Evolutionary conservation across 2,113 vertebrate genomes (phyloP), one percentile per base, ranked within the genome.

Genomic region (Dicerorhinus sumatrensis): DNA sequence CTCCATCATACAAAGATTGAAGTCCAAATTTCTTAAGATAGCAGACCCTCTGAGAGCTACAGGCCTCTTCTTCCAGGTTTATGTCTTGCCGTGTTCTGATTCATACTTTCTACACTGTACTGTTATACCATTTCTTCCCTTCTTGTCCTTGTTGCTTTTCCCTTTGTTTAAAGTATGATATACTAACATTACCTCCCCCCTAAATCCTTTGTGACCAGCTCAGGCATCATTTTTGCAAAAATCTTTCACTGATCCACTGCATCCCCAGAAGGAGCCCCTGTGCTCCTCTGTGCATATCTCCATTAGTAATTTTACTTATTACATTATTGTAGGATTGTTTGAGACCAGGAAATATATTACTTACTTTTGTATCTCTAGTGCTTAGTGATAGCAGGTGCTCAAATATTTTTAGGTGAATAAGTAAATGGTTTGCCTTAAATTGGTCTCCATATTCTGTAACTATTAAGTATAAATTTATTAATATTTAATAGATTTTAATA

Each of bases 351-450:
- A 94, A n/a, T 77, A 63, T 12, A 18, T 84, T 83, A 69, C 3
- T 87, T 25, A 39, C 4, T 87, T 92, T 91, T 81, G 13, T 93
- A 82, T 93, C 56, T 31, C 42, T 84, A 60, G 5, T 79, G 27
- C 81, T 27, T 70, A 67, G 63, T 88, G 27, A 73, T 82, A 85
- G 21, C 80, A 96, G 9, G 12, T 27, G 92, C 46, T 97, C 72
- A 94, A 31, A 94, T 77, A 62, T 69, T 91, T 97, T 95, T 87
- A 75, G 18, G 11, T 90, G 54, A 95, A 31, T 83, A 86, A 96
- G 14, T 86, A 77, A 93, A 82, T 89, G 4, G 16, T 88, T 95
- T 96, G 42, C 54, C 75, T 97, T 96, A 89, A 87, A 56, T 82
- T 89, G 16, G 2, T 65, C 39, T 94, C 56, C 4, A n/a, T 97